Percentiles rank a stretch among this genome's conserved stretches.
phyloP scores from a whole-genome alignment of 2,113 vertebrate species.

The Labeo catla region DNA sequence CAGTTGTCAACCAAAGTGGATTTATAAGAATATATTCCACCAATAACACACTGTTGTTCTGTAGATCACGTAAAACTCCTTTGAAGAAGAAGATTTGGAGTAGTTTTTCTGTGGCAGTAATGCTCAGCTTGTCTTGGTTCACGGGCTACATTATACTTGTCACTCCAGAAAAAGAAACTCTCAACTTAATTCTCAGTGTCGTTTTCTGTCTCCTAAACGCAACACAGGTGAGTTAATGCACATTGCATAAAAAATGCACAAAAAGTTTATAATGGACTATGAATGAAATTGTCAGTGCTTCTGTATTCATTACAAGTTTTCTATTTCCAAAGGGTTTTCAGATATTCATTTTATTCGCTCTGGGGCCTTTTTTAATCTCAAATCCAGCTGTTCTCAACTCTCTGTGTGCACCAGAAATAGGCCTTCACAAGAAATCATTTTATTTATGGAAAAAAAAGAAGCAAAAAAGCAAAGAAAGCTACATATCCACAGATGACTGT shows the following conservation, averaged over 20 bases:
- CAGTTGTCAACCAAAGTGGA: neutral
- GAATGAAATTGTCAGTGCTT: neutral
- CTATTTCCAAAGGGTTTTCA: slow-evolving; percentile 62
- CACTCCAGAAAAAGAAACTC: neutral
- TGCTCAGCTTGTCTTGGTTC: slow-evolving; percentile 74
- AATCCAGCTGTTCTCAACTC: neutral
- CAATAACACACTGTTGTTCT: slow-evolving; percentile 15
- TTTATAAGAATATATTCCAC: neutral
- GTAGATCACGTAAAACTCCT: slow-evolving; percentile 61
- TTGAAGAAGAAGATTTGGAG: slow-evolving; percentile 66
- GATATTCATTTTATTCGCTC: slow-evolving; percentile 68
- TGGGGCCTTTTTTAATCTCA: slow-evolving; percentile 10
- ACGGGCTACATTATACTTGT: slow-evolving; percentile 71
- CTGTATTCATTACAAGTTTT: neutral
- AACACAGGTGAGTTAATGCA: slow-evolving; percentile 62
- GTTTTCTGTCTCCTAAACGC: slow-evolving; percentile 74
- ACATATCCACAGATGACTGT: neutral
- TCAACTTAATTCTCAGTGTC: slow-evolving; percentile 64
- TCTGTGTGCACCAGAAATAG: neutral
- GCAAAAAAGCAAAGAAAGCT: neutral
- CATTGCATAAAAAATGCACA: neutral
- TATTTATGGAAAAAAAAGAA: neutral
- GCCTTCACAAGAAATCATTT: neutral
- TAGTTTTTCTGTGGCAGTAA: slow-evolving; percentile 65
- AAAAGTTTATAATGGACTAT: neutral